A percentile compares a stretch with the other conserved stretches of the same genome.
Evolutionary conservation across 2,888 invertebrate species (phyloP).

Genomic region (Meghimatium bilineatum): DNA sequence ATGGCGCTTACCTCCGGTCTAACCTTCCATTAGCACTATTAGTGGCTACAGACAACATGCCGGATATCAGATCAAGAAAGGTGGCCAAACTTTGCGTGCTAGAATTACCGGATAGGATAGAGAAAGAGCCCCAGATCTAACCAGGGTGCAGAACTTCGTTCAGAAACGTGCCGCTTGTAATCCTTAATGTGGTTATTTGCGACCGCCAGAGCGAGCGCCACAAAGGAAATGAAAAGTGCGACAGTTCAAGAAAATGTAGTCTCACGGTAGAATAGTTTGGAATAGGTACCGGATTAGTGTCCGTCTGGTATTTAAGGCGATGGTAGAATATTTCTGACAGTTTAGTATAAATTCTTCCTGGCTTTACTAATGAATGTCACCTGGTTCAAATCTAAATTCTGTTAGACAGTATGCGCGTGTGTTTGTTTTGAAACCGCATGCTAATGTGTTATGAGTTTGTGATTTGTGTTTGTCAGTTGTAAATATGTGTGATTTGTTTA

Average conservation of each 20-base stretch:
- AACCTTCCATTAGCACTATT: conserved; percentile 31
- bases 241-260: not conserved
- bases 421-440: not conserved
- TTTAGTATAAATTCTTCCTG: not conserved
- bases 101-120: not conserved
- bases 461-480: not conserved
- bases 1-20: conserved; percentile 7
- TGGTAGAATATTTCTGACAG: not conserved
- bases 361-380: not conserved
- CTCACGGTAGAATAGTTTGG: conserved; percentile 21
- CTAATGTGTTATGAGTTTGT: not conserved
- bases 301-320: conserved; percentile 8
- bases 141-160: not conserved
- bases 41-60: not conserved
- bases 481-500: not conserved
- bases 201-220: not conserved
- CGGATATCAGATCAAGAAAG: not conserved
- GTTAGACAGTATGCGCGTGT: not conserved
- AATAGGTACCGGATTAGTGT: not conserved
- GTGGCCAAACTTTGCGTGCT: conserved; percentile 18
- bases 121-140: not conserved
- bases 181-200: conserved; percentile 20
- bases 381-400: not conserved
- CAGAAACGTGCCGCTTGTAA: conserved; percentile 8
- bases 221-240: conserved; percentile 14